Base-by-base conservation (phyloP, 2,888 invertebrate species). In the Chromoteleia sp. region DNA sequence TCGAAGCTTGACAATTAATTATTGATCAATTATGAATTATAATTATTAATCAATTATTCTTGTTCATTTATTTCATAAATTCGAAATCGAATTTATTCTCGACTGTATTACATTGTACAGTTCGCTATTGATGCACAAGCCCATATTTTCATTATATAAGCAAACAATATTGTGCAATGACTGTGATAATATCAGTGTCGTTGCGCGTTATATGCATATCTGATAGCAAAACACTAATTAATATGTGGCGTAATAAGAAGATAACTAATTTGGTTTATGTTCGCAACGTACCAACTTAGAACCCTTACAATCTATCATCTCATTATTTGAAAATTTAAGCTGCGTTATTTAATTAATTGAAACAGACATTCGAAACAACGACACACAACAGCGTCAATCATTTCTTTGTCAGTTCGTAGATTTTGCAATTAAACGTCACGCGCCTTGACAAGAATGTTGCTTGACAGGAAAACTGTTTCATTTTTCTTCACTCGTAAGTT, bases 381-480 rank as follows among this genome's bases (percentile, higher is more conserved):
- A n/a, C n/a, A n/a, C n/a, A n/a, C n/a, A 50, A 52, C 30, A 29
- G 19, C 43, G 33, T 68, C 30, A 54, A 54, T 68, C 41, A 43
- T 54, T 67, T 52, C 39, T 52, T 67, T 39, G 36, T 30, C 19
- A 54, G 19, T 30, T 50, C 43, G 17, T 54, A 54, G 14, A 12
- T 30, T 54, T 17, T 30, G 43, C 41, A 43, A 56, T 68, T 68
- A 68, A 41, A 43, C 4, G 29, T 68, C 45, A 56, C 45, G 45
- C 21, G 36, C 10, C 29, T 29, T 19, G 30, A 14, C 4, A 33
- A 56, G 54, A 68, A 67, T 67, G 52, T 25, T 12, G 67, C 14
- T 56, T 43, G 45, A 56, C 43, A 4, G 56, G 68, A 68, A 56
- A 68, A 68, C 19, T 14, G 43, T 56, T 39, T 54, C 12, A 68